phyloP scores from a whole-genome alignment of 2,797 vertebrate species.

The Pteropus rufus region DNA sequence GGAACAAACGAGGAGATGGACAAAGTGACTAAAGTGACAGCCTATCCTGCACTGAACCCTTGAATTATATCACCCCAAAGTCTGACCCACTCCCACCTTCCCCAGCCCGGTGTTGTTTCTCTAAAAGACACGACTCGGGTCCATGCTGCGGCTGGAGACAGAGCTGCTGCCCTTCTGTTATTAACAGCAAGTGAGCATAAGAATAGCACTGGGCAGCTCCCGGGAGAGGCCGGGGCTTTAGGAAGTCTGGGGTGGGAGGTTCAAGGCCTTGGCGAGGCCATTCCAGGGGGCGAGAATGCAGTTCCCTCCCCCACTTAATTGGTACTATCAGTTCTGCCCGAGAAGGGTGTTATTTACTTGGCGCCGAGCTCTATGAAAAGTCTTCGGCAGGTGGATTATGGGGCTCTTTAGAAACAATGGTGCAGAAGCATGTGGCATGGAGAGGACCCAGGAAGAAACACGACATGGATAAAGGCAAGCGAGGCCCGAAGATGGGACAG shows the following conservation, averaged over 20 bases:
- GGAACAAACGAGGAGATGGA: background rate
- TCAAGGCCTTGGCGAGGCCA: background rate
- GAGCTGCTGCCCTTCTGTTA: background rate
- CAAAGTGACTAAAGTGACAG: background rate
- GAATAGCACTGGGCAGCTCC: background rate
- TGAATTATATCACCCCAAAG: background rate
- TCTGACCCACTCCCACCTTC: background rate
- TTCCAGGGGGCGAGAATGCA: background rate
- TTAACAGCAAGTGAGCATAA: background rate
- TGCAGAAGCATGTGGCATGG: background rate
- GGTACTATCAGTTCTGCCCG: background rate
- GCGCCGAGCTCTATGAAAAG: background rate
- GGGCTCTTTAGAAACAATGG: background rate
- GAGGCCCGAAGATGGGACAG: background rate
- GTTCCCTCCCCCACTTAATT: background rate
- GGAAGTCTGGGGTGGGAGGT: background rate
- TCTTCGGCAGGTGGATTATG: background rate
- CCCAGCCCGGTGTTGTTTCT: background rate
- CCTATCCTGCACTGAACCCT: background rate
- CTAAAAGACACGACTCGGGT: background rate
- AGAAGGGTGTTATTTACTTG: background rate
- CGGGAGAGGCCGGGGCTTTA: background rate
- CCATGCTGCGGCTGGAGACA: background rate
- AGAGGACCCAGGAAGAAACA: background rate
- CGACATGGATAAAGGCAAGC: accelerated